A percentile compares a stretch with the other conserved stretches of the same genome.
phyloP scores from a whole-genome alignment of 2,888 invertebrate genomes.

The Platycheirus rosarum region DNA sequence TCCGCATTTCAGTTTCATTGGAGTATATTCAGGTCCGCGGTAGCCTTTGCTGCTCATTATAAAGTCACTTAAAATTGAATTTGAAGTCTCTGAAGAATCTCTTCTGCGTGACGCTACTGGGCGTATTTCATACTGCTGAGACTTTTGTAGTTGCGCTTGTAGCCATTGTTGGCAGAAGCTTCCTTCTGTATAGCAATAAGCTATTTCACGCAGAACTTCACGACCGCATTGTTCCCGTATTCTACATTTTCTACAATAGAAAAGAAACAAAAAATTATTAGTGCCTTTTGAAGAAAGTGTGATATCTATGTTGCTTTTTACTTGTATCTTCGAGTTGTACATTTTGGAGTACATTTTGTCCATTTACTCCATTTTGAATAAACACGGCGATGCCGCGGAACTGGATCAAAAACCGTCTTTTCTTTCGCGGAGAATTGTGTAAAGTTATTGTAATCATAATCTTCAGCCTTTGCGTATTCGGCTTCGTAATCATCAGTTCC shows the following conservation, averaged over 20 bases:
- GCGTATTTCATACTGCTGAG: constrained; percentile 79
- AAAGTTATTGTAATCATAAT: constrained; percentile 76
- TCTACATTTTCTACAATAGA: constrained; percentile 86
- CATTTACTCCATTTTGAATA: constrained; percentile 92
- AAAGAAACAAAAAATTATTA: not conserved
- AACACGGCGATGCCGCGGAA: constrained; percentile 81
- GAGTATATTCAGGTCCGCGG: constrained; percentile 81
- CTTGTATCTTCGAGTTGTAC: constrained; percentile 91
- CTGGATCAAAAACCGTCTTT: constrained; percentile 79
- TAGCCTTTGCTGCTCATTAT: constrained; percentile 81
- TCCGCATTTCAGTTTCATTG: constrained; percentile 82
- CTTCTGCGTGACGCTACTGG: constrained; percentile 77
- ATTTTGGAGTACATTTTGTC: constrained; percentile 91
- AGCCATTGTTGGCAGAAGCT: constrained; percentile 91
- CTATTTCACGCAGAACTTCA: constrained; percentile 90
- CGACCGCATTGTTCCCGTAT: constrained; percentile 89
- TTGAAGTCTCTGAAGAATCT: constrained; percentile 76
- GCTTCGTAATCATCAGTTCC: constrained; percentile 17
- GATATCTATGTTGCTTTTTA: too few relatives aligned
- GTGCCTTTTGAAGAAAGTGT: too few relatives aligned
- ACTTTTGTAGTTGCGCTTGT: constrained; percentile 80
- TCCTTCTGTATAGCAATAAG: constrained; percentile 92
- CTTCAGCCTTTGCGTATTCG: constrained; percentile 25
- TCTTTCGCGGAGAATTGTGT: constrained; percentile 76
- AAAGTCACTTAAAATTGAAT: constrained; percentile 79